These are phyloP conservation scores for Sisor rabdophorus DNA, from an alignment of 2,113 vertebrate species.

Conservation along the genomic window DNA sequence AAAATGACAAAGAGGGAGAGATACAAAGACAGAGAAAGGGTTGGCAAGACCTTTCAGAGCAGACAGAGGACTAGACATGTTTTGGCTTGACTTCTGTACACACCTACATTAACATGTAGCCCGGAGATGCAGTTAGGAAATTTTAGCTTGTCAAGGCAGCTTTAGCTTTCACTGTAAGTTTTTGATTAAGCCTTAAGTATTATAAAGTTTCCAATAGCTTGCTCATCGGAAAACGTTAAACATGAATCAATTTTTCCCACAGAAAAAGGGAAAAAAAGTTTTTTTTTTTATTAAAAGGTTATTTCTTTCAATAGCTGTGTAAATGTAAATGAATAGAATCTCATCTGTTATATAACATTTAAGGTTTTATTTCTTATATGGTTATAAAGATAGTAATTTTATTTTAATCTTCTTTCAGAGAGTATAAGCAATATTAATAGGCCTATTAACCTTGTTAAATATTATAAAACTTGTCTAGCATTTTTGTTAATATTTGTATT, in stretches of 20 bases:
- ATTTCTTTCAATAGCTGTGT: not conserved
- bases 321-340: constrained; percentile 1
- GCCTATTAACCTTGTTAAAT: too few species aligned
- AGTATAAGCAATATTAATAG: not conserved
- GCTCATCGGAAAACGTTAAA: not conserved
- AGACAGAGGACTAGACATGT: constrained; percentile 23
- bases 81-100: constrained; percentile 26
- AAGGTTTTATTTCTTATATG: constrained; percentile 18
- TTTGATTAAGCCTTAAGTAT: not conserved
- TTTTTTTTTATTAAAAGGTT: not conserved
- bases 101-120: constrained; percentile 41
- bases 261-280: not conserved
- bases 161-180: constrained; percentile 19
- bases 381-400: constrained; percentile 1
- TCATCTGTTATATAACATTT: constrained; percentile 18
- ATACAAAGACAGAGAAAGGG: not conserved
- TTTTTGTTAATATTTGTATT: not conserved
- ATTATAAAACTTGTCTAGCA: too few species aligned
- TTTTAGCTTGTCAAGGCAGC: constrained; percentile 13
- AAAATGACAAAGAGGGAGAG: constrained; percentile 7
- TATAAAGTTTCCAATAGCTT: not conserved
- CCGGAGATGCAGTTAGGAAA: constrained; percentile 31
- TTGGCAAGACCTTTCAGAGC: constrained; percentile 5
- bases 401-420: not conserved
- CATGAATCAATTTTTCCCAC: not conserved